Evolutionary conservation across 2,113 vertebrate genomes (phyloP).

Genomic region (Oncorhynchus tshawytscha): DNA sequence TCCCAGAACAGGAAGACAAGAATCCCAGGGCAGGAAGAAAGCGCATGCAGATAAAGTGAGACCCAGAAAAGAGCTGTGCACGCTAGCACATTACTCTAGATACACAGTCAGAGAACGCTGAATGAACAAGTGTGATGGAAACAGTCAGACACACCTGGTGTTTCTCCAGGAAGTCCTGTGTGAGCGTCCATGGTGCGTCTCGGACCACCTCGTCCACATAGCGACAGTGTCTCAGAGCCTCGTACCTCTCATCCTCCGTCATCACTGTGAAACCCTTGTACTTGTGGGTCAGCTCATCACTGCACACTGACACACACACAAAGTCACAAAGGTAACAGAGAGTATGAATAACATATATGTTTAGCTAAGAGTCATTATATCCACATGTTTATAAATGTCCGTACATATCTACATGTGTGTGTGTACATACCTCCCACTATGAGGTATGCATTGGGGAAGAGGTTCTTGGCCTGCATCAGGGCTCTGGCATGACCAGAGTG

Average conservation of each 20-base stretch:
- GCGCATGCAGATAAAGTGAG: neutral
- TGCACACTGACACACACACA: slow-evolving; percentile 82
- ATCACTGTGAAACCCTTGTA: slow-evolving; percentile 99
- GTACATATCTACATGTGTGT: neutral
- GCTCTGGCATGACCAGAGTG: slow-evolving; percentile 96
- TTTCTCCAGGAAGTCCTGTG: slow-evolving; percentile 90
- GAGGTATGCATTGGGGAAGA: slow-evolving; percentile 97
- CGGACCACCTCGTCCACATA: slow-evolving; percentile 97
- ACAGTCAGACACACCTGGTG: slow-evolving; percentile 83
- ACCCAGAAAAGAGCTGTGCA: neutral
- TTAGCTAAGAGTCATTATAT: neutral
- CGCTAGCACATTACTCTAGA: neutral
- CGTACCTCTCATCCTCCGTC: slow-evolving; percentile 92
- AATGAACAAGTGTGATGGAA: too few relatives aligned
- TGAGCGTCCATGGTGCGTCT: slow-evolving; percentile 96
- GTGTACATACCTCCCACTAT: slow-evolving; percentile 91
- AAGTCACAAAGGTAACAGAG: neutral
- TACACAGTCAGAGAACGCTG: neutral
- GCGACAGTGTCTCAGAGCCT: slow-evolving; percentile 94
- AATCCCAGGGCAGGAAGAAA: neutral
- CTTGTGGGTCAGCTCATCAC: slow-evolving; percentile 95
- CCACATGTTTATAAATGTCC: neutral
- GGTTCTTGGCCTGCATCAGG: slow-evolving; percentile 99
- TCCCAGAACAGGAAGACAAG: too few relatives aligned
- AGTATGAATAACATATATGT: neutral